Evolutionary conservation across 2,113 vertebrate species (phyloP).

Genomic region (Pelodiscus sinensis): DNA sequence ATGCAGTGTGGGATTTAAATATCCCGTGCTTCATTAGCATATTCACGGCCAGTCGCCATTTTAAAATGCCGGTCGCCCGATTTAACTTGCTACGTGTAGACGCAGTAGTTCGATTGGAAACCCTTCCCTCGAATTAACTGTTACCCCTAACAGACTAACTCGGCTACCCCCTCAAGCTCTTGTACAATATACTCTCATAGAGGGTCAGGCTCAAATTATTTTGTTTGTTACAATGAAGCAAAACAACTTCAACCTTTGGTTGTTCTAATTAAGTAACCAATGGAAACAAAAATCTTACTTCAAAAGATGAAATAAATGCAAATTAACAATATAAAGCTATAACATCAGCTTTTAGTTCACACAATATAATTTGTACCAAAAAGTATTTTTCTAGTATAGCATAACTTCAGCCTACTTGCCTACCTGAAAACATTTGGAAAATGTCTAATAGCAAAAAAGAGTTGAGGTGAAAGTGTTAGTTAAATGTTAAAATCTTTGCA

Average conservation of each 20-base stretch:
- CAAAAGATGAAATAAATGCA: background rate
- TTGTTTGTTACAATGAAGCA: background rate
- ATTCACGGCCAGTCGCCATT: too few relatives aligned
- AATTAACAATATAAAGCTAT: background rate
- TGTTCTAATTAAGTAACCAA: constrained; percentile 29
- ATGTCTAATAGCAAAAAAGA: constrained; percentile 11
- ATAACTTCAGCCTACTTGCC: constrained; percentile 22
- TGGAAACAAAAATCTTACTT: constrained; percentile 2
- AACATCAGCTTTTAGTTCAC: constrained; percentile 12
- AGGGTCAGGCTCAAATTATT: constrained; percentile 21
- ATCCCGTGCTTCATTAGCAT: too few relatives aligned
- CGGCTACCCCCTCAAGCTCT: too few relatives aligned
- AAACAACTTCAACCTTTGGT: background rate
- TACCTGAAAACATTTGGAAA: constrained; percentile 34
- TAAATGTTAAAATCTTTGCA: constrained; percentile 18
- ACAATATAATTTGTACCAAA: constrained; percentile 24
- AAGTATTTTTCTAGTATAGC: background rate
- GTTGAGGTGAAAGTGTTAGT: background rate
- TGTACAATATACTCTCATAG: background rate
- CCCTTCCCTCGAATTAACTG: too few relatives aligned
- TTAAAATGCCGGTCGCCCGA: too few relatives aligned
- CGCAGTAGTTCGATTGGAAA: too few relatives aligned
- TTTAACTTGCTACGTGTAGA: too few relatives aligned
- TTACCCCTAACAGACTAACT: too few relatives aligned
- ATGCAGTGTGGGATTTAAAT: too few relatives aligned